These are phyloP conservation scores for Scomber colias DNA, from an alignment of 2,113 vertebrate species.

Conservation along the genomic window DNA sequence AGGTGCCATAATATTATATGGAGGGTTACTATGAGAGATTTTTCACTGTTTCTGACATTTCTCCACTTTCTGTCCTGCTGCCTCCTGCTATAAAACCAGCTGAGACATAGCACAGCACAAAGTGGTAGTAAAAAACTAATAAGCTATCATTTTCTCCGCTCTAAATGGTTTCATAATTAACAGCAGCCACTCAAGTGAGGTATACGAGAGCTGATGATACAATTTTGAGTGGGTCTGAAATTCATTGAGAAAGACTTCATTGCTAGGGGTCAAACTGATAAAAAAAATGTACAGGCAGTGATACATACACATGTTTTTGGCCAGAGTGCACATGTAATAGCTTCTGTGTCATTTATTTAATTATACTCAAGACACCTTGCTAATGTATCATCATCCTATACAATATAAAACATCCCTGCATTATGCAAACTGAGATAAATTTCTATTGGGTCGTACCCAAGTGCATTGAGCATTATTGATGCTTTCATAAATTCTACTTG, in stretches of 20 bases:
- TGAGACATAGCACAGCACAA: conserved; percentile 57
- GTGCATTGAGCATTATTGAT: conserved; percentile 61
- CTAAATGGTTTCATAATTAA: conserved; percentile 78
- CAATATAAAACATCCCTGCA: conserved; percentile 41
- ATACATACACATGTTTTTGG: conserved; percentile 23
- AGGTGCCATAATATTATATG: conserved; percentile 59
- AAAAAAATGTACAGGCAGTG: conserved; percentile 1
- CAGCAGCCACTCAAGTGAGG: conserved; percentile 71
- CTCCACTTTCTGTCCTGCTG: conserved; percentile 58
- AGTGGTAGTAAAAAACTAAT: conserved; percentile 76
- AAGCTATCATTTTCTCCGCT: conserved; percentile 75
- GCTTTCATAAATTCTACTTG: conserved; percentile 55
- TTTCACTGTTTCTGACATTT: conserved; percentile 63
- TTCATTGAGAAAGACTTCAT: conserved; percentile 47
- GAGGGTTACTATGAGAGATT: conserved; percentile 57
- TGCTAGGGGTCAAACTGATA: conserved; percentile 26
- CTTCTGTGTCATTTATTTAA: conserved; percentile 51
- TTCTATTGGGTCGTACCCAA: conserved; percentile 33
- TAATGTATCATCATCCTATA: conserved; percentile 56
- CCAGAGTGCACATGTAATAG: conserved; percentile 36
- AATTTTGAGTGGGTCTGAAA: conserved; percentile 52
- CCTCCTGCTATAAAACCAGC: conserved; percentile 61
- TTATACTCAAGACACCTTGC: conserved; percentile 30
- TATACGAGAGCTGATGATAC: conserved; percentile 64
- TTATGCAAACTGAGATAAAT: conserved; percentile 37